Percentiles rank a stretch among this genome's conserved stretches.
Conservation (phyloP, 2,113 vertebrate genomes). For the Rhea americana region DNA sequence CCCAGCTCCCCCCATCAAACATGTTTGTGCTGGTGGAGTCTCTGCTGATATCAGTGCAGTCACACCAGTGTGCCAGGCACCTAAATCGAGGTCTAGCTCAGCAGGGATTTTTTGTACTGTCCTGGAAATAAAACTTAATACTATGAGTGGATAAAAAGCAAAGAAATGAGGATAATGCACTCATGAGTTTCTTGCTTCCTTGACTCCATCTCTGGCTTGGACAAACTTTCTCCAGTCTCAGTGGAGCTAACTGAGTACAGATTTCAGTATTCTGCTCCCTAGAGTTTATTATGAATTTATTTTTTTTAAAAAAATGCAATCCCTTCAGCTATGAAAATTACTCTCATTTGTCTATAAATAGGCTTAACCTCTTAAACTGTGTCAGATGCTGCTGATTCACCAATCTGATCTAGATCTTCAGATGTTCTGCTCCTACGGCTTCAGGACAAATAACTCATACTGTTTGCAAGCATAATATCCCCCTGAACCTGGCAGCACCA, state of each 20-base stretch:
- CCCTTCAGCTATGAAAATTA: conserved; percentile 52
- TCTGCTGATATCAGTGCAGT: background rate
- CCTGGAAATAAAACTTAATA: background rate
- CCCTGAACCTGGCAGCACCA: background rate
- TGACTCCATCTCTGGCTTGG: background rate
- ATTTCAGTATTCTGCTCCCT: background rate
- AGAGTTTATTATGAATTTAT: conserved; percentile 37
- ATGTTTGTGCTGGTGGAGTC: rapidly evolving
- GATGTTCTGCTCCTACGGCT: conserved; percentile 34
- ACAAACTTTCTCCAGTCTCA: background rate
- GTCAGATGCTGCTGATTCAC: conserved; percentile 58
- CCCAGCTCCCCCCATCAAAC: background rate
- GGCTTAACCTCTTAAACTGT: conserved; percentile 62
- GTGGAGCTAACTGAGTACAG: background rate
- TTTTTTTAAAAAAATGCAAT: background rate
- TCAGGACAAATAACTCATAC: conserved; percentile 19
- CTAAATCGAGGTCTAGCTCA: background rate
- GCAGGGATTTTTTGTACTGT: background rate
- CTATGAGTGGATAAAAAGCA: background rate
- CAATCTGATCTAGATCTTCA: conserved; percentile 36
- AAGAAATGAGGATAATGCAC: background rate
- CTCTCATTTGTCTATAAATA: conserved; percentile 57
- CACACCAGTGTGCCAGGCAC: background rate
- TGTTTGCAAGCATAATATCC: background rate
- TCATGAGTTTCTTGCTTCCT: background rate